phyloP scores from a whole-genome alignment of 1,140 invertebrate genomes.

The Drosophila obscura region DNA sequence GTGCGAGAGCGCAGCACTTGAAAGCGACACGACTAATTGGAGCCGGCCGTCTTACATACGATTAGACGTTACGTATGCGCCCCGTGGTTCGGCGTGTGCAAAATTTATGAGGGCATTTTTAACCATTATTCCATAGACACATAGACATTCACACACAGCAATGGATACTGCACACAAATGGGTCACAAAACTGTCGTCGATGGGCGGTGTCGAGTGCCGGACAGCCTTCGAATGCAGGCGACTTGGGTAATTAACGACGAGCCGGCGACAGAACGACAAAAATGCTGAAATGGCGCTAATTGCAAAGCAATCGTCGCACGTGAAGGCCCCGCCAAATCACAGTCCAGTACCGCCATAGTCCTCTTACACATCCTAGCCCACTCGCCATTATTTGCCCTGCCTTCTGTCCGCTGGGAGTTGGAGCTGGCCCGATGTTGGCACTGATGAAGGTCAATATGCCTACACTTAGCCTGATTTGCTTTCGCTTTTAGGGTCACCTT shows the following conservation, averaged over 20 bases:
- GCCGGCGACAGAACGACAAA: conserved; percentile 24
- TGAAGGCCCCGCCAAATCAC: conserved; percentile 67
- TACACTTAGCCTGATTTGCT: conserved; percentile 79
- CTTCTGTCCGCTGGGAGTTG: conserved; percentile 45
- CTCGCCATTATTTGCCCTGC: conserved; percentile 55
- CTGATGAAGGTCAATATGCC: conserved; percentile 76
- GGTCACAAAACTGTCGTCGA: conserved; percentile 68
- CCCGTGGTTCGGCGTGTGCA: conserved; percentile 47
- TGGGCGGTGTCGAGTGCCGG: conserved; percentile 50
- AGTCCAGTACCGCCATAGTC: conserved; percentile 21
- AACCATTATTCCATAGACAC: conserved; percentile 24
- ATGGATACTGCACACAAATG: conserved; percentile 23
- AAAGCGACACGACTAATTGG: conserved; percentile 77
- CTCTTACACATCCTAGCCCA: conserved; percentile 1
- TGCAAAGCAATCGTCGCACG: conserved; percentile 75
- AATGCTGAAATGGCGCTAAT: conserved; percentile 78
- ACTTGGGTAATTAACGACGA: conserved; percentile 56
- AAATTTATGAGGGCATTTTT: conserved; percentile 66
- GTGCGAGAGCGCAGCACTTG: conserved; percentile 40
- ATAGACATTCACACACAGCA: not conserved
- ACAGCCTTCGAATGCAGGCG: conserved; percentile 47
- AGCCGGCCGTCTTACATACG: conserved; percentile 58
- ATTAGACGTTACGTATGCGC: conserved; percentile 66
- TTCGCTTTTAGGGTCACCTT: conserved; percentile 47
- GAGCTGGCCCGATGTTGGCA: conserved; percentile 16